These are phyloP conservation scores for Nebria brevicollis DNA, from an alignment of 2,888 invertebrate species.

Conservation along the genomic window DNA sequence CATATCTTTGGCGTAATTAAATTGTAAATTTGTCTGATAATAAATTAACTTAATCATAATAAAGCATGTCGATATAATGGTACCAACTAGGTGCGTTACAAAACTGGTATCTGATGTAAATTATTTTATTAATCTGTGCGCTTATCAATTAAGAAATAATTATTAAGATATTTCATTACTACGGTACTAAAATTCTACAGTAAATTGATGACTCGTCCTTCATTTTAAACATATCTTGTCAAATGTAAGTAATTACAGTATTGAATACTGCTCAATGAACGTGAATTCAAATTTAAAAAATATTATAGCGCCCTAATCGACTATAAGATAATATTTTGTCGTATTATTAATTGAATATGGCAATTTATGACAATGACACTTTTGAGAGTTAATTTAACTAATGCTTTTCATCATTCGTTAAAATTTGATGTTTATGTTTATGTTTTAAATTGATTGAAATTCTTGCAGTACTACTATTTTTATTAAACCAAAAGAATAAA, in stretches of 20 bases:
- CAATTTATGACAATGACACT: too few species aligned
- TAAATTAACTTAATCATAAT: constrained; percentile 31
- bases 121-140: constrained; percentile 31
- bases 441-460: too few species aligned
- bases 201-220: not conserved
- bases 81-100: not conserved
- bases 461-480: too few species aligned
- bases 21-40: constrained; percentile 31
- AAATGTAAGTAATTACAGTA: constrained; percentile 4
- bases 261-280: not conserved
- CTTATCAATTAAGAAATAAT: constrained; percentile 36
- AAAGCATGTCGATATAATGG: constrained; percentile 17
- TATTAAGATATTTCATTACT: constrained; percentile 38
- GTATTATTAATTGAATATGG: too few species aligned
- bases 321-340: too few species aligned
- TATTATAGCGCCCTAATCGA: too few species aligned
- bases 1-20: constrained; percentile 25
- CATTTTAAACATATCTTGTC: not conserved
- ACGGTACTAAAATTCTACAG: constrained; percentile 30
- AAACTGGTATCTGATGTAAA: constrained; percentile 34
- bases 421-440: too few species aligned
- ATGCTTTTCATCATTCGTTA: too few species aligned
- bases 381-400: too few species aligned
- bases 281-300: not conserved
- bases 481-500: too few species aligned